Evolutionary conservation across 37 sponge, comb jelly and placozoan species (phyloP).

Genomic region (Petrosia ficiformis): DNA sequence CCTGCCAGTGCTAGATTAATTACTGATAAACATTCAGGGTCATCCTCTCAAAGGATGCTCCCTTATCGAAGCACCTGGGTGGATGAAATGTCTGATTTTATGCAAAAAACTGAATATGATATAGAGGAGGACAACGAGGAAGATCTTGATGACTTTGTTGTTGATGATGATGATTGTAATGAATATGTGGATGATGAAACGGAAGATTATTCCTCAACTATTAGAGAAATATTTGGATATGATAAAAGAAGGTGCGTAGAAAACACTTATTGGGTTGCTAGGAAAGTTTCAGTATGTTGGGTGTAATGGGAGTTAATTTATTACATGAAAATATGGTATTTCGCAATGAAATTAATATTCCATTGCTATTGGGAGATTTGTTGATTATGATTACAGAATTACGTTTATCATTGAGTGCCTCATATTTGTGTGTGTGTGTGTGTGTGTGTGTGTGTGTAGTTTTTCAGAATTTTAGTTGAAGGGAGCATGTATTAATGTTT

Average conservation of each 20-base stretch:
- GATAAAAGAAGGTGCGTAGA: conserved; percentile 52
- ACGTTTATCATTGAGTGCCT: no score
- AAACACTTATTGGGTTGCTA: not conserved
- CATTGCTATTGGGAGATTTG: no score
- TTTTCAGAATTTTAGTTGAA: no score
- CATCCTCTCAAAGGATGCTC: not conserved
- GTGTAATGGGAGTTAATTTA: no score
- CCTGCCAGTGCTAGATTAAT: not conserved
- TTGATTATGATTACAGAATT: no score
- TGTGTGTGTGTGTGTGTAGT: no score
- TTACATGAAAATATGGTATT: no score
- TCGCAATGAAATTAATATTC: no score
- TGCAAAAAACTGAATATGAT: conserved; percentile 14
- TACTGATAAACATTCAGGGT: not conserved
- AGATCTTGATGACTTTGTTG: conserved; percentile 56
- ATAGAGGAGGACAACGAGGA: conserved; percentile 47
- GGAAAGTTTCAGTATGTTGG: not conserved
- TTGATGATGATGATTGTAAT: conserved; percentile 25
- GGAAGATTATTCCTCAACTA: conserved; percentile 56
- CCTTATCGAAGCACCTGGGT: conserved; percentile 34
- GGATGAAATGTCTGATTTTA: conserved; percentile 38
- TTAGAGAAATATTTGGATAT: conserved; percentile 70
- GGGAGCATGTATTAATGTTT: no score
- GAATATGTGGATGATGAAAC: conserved; percentile 37
- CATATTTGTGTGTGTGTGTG: no score